Evolutionary conservation across 2,888 invertebrate species (phyloP), one percentile per base, ranked within the genome.

Genomic region (Fragum sueziense): DNA sequence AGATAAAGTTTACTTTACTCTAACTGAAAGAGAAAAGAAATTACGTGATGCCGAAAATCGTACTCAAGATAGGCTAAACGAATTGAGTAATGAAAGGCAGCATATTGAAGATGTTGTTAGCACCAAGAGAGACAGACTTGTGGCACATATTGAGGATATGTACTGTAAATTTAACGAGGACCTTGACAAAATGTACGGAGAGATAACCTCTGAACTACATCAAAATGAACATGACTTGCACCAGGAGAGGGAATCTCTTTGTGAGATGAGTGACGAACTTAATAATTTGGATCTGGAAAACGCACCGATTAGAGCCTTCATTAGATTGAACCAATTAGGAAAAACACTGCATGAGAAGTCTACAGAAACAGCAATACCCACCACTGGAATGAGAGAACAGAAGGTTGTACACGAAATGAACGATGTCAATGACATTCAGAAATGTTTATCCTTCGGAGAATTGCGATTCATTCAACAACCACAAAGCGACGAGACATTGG

Each of bases 111-210:
- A 34, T 22, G 17, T 25, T 34, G 54, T 70, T 4, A 54, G 34
- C 9, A 1, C 33, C 0, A 33, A 54, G 22, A 54, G 34, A 29
- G 70, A 70, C 29, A 14, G 14, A n/a, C 54, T 54, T 25, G 52
- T 52, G 4, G 33, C 70, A n/a, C n/a, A 52, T n/a, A 70, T 70
- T 14, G 34, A 52, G 29, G 25, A 34, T 2, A 22, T 65, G 22
- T 31, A 65, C 25, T 14, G 11, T 41, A 65, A 65, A 33, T 65
- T 65, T 17, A 65, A 37, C 17, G 65, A 65, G 14, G 41, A 65
- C 25, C 22, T 65, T 37, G 65, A 65, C 65, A 25, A 25, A 25
- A 65, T 65, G 65, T 65, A 22, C 27, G 20, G 34, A n/a, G 65
- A 37, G 27, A 65, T 65, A 7, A 41, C 37, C 37, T 2, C 65